phyloP scores from a whole-genome alignment of 2,888 invertebrate genomes.

The Gari tellinella region DNA sequence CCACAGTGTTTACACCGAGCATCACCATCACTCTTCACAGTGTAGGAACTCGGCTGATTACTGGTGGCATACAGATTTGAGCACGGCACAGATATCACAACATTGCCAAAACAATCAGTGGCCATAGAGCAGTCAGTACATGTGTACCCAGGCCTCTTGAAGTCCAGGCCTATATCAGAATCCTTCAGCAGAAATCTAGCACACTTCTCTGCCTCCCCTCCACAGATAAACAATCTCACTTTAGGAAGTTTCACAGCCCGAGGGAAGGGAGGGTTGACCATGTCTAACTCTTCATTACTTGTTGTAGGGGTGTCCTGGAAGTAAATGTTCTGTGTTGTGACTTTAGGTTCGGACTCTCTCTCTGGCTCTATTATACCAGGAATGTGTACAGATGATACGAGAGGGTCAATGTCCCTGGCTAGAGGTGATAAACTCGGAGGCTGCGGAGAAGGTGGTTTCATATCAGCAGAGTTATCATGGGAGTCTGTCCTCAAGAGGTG shows the following conservation, averaged over 20 bases:
- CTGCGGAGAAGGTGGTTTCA: conserved; percentile 29
- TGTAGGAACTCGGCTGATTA: conserved; percentile 8
- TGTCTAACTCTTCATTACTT: conserved; percentile 9
- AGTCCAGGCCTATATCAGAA: conserved; percentile 36
- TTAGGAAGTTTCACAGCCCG: conserved; percentile 64
- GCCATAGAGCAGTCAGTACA: conserved; percentile 60
- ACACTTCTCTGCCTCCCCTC: conserved; percentile 65
- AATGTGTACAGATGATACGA: conserved; percentile 18
- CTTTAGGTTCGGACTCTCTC: conserved; percentile 13
- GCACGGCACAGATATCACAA: conserved; percentile 45
- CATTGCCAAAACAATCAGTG: conserved; percentile 55
- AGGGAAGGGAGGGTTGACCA: conserved; percentile 39
- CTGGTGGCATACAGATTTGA: conserved; percentile 43
- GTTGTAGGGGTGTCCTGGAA: conserved; percentile 15
- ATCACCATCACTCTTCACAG: conserved; percentile 19
- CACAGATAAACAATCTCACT: conserved; percentile 70
- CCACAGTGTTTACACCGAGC: conserved; percentile 48
- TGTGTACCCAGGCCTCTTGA: conserved; percentile 42
- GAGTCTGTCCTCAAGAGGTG: background rate
- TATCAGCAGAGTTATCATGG: conserved; percentile 5
- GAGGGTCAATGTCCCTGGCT: conserved; percentile 40
- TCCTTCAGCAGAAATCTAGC: conserved; percentile 52
- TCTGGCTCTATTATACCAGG: conserved; percentile 49
- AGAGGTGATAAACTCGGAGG: conserved; percentile 20
- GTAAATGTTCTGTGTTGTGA: conserved; percentile 45